These are phyloP conservation scores for Drosophila niveifrons DNA, from an alignment of 2,888 invertebrate species.

Conservation along the genomic window DNA sequence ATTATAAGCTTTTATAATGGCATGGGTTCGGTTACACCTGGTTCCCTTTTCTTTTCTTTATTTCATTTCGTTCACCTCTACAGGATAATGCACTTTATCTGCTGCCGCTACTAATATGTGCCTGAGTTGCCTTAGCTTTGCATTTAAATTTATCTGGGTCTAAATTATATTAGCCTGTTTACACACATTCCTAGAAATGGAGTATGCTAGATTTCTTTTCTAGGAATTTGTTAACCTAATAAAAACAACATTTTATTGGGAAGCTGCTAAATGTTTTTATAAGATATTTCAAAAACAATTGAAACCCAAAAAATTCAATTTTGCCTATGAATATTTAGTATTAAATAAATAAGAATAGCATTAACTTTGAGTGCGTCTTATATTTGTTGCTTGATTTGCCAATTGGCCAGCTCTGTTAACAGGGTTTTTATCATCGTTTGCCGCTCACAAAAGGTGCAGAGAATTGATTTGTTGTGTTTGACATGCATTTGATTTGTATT, in stretches of 20 bases:
- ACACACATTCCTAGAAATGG: too few relatives aligned
- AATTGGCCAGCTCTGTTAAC: not conserved
- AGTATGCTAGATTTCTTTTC: too few relatives aligned
- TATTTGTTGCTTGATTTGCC: not conserved
- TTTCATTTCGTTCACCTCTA: conserved; percentile 23
- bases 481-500: conserved; percentile 65
- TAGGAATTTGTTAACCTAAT: not conserved
- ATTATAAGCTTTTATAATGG: conserved; percentile 73
- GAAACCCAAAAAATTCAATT: not conserved
- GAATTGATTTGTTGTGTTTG: conserved; percentile 60
- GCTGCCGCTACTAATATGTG: not conserved
- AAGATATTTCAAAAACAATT: not conserved
- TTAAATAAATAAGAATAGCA: not conserved
- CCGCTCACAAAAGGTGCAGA: conserved; percentile 6
- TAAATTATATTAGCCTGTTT: conserved; percentile 1
- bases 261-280: not conserved
- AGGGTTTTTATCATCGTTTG: not conserved
- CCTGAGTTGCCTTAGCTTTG: not conserved
- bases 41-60: conserved; percentile 11
- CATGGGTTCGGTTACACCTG: conserved; percentile 56
- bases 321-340: not conserved
- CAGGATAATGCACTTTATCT: conserved; percentile 49
- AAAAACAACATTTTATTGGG: not conserved
- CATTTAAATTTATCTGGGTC: conserved; percentile 1
- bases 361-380: not conserved